phyloP scores from a whole-genome alignment of 2,797 vertebrate genomes.

The Tinamus major region DNA sequence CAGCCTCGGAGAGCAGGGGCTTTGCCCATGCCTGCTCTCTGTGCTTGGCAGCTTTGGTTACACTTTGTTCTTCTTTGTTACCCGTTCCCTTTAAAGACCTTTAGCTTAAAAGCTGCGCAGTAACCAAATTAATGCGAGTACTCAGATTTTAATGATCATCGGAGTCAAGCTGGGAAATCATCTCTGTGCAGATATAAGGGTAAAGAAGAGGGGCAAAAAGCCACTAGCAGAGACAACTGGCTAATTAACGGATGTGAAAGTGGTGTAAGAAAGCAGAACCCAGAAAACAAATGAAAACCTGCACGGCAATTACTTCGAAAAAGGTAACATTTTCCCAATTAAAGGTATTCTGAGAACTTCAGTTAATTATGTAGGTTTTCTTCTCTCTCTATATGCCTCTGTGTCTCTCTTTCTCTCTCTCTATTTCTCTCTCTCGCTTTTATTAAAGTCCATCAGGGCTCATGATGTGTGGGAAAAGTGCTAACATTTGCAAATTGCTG shows the following conservation, averaged over 20 bases:
- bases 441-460: conserved; percentile 77
- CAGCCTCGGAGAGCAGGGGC: background rate
- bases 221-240: conserved; percentile 47
- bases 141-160: conserved; percentile 63
- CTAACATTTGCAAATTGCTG: conserved; percentile 82
- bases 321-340: conserved; percentile 75
- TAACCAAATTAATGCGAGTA: conserved; percentile 41
- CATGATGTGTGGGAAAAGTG: conserved; percentile 77
- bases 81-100: conserved; percentile 6
- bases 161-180: conserved; percentile 54
- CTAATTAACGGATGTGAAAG: conserved; percentile 74
- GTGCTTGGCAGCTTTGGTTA: conserved; percentile 1
- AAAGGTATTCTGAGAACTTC: conserved; percentile 70
- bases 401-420: background rate
- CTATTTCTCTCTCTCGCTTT: conserved; percentile 45
- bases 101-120: conserved; percentile 12
- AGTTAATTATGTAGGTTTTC: conserved; percentile 73
- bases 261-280: conserved; percentile 11
- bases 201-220: conserved; percentile 47
- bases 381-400: background rate
- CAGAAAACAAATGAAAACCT: conserved; percentile 62
- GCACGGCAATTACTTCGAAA: conserved; percentile 66
- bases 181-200: conserved; percentile 33
- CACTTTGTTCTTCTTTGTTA: background rate
- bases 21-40: background rate